A percentile compares a stretch with the other conserved stretches of the same genome.
Evolutionary conservation across 2,888 invertebrate genomes (phyloP).

Genomic region (Habroteleia sp.): DNA sequence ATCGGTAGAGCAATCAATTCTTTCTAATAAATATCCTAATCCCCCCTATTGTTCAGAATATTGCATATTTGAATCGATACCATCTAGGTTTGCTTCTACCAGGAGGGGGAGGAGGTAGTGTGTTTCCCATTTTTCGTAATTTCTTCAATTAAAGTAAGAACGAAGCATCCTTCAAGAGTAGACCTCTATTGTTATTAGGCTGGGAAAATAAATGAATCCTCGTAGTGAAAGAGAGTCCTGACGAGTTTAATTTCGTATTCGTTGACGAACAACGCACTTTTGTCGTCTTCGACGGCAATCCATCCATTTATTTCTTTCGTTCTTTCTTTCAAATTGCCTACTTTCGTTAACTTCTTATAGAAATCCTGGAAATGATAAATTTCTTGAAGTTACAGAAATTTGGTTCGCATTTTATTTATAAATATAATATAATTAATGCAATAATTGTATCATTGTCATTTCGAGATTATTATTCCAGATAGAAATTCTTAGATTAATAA

Average conservation of each 20-base stretch:
- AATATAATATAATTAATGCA: no score
- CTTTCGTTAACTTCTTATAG: constrained; percentile 2
- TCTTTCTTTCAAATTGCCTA: constrained; percentile 20
- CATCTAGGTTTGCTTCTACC: background rate
- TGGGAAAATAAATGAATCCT: constrained; percentile 49
- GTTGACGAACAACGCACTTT: constrained; percentile 41
- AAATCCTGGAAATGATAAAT: constrained; percentile 4
- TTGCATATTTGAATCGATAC: background rate
- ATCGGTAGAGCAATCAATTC: no score
- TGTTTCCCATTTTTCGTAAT: constrained; percentile 37
- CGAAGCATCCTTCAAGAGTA: constrained; percentile 22
- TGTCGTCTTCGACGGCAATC: constrained; percentile 27
- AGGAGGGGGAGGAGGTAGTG: no score
- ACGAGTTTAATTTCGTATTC: constrained; percentile 40
- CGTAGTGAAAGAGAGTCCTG: constrained; percentile 13
- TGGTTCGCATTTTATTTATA: background rate
- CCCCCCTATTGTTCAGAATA: no score
- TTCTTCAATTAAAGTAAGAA: constrained; percentile 45
- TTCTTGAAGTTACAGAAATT: background rate
- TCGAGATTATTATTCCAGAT: no score
- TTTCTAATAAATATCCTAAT: no score
- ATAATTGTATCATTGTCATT: no score
- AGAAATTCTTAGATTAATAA: no score
- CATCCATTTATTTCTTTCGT: constrained; percentile 15
- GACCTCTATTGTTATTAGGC: constrained; percentile 44